phyloP scores from a whole-genome alignment of 1,140 invertebrate genomes.

The Chymomyza costata region DNA sequence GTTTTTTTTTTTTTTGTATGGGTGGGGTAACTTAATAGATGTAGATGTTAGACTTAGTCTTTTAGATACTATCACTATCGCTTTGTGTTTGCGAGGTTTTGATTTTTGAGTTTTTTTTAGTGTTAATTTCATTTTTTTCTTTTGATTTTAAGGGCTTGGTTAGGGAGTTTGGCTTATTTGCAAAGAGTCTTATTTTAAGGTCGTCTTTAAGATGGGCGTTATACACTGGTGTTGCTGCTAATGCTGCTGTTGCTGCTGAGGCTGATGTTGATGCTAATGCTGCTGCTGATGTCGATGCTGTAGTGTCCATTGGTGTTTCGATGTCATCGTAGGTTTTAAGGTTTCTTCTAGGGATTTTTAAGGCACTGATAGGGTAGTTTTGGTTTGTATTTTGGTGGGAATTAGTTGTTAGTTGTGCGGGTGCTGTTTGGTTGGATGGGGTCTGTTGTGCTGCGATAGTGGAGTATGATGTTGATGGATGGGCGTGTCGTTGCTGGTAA shows the following conservation, averaged over 20 bases:
- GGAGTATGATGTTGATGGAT: constrained; percentile 5
- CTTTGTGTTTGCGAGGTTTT: constrained; percentile 3
- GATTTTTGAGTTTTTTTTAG: constrained; percentile 1
- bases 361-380: constrained; percentile 1
- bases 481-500: constrained; percentile 6
- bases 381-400: no score
- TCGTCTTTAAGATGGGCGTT: no score
- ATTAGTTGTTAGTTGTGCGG: no score
- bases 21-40: neutral
- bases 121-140: constrained; percentile 14
- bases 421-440: neutral
- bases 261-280: neutral
- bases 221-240: no score
- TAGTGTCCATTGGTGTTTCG: constrained; percentile 7
- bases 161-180: constrained; percentile 9
- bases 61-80: constrained; percentile 12
- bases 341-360: no score
- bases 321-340: constrained; percentile 2
- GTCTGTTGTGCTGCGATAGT: constrained; percentile 1
- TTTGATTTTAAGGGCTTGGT: constrained; percentile 12
- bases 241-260: neutral
- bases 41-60: neutral
- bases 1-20: neutral
- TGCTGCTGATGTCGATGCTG: constrained; percentile 1
- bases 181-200: neutral